Evolutionary conservation across 2,888 invertebrate genomes (phyloP).

Genomic region (Malacosoma neustria): DNA sequence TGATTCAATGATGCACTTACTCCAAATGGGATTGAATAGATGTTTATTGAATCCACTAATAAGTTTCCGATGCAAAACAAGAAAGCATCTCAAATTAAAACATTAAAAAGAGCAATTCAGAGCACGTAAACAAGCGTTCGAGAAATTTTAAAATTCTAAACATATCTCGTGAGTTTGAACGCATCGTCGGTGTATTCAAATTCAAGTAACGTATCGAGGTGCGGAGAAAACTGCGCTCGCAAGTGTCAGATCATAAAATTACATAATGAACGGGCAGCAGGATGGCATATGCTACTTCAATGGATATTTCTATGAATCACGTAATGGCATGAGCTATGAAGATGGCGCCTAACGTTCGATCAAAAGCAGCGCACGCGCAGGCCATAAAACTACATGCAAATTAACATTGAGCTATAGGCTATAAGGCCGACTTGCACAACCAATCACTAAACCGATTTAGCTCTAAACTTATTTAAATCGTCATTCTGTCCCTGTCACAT

Average conservation of each 20-base stretch:
- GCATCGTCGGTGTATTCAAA: slow-evolving; percentile 39
- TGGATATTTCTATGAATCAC: slow-evolving; percentile 66
- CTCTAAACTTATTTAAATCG: too few relatives aligned
- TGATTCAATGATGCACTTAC: slow-evolving; percentile 41
- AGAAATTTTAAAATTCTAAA: slow-evolving; percentile 53
- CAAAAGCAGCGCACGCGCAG: slow-evolving; percentile 50
- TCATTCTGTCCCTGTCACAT: too few relatives aligned
- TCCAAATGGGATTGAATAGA: slow-evolving; percentile 32
- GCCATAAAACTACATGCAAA: slow-evolving; percentile 37
- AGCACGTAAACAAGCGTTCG: slow-evolving; percentile 37
- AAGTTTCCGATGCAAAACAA: slow-evolving; percentile 29
- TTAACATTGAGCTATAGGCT: slow-evolving; percentile 26
- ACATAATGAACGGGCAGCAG: slow-evolving; percentile 48
- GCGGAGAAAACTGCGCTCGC: slow-evolving; percentile 47
- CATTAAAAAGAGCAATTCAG: slow-evolving; percentile 26
- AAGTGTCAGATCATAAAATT: slow-evolving; percentile 57
- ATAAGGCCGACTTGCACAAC: too few relatives aligned
- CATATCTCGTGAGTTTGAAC: slow-evolving; percentile 29
- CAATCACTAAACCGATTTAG: too few relatives aligned
- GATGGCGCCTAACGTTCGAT: slow-evolving; percentile 59
- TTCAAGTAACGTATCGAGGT: slow-evolving; percentile 36
- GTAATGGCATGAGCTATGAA: slow-evolving; percentile 44
- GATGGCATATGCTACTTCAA: slow-evolving; percentile 30
- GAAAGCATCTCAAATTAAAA: slow-evolving; percentile 22
- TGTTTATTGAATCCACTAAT: slow-evolving; percentile 51